These are phyloP conservation scores for Drosophila pegasa DNA, from an alignment of 2,888 invertebrate species.

Conservation along the genomic window DNA sequence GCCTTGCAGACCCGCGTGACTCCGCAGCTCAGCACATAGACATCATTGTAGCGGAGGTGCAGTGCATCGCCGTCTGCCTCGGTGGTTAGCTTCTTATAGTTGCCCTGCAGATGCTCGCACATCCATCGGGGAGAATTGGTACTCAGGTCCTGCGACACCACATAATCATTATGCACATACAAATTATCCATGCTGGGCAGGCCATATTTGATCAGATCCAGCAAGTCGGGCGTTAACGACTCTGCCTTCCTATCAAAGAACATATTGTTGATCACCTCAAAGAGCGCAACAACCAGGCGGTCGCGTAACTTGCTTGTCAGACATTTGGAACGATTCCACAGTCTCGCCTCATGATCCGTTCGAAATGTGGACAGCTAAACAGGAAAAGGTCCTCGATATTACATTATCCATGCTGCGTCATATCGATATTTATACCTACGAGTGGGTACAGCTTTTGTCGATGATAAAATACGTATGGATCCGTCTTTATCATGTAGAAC, in stretches of 20 bases:
- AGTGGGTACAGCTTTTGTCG: slow-evolving; percentile 61
- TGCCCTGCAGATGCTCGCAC: slow-evolving; percentile 58
- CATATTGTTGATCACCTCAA: slow-evolving; percentile 34
- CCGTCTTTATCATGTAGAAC: slow-evolving; percentile 42
- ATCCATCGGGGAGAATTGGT: slow-evolving; percentile 58
- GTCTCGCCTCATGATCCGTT: slow-evolving; percentile 54
- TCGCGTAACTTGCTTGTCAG: slow-evolving; percentile 47
- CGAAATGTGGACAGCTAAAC: slow-evolving; percentile 55
- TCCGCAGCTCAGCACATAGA: slow-evolving; percentile 58
- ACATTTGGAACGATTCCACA: slow-evolving; percentile 44
- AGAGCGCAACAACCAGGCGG: slow-evolving; percentile 36
- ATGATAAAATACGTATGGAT: slow-evolving; percentile 63
- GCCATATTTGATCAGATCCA: slow-evolving; percentile 61
- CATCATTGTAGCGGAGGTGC: slow-evolving; percentile 62
- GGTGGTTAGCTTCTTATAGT: slow-evolving; percentile 39
- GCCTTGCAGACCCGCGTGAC: slow-evolving; percentile 42
- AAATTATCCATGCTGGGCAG: slow-evolving; percentile 61
- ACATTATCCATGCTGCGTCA: neutral
- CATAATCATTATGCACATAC: slow-evolving; percentile 63
- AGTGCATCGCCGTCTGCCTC: slow-evolving; percentile 41
- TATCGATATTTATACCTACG: slow-evolving; percentile 34
- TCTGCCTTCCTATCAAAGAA: slow-evolving; percentile 24
- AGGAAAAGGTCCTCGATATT: neutral
- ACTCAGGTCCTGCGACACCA: slow-evolving; percentile 54
- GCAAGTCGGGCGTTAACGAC: slow-evolving; percentile 28